These are phyloP conservation scores for Tenebrio molitor DNA, from an alignment of 1,140 invertebrate species.

Conservation along the genomic window DNA sequence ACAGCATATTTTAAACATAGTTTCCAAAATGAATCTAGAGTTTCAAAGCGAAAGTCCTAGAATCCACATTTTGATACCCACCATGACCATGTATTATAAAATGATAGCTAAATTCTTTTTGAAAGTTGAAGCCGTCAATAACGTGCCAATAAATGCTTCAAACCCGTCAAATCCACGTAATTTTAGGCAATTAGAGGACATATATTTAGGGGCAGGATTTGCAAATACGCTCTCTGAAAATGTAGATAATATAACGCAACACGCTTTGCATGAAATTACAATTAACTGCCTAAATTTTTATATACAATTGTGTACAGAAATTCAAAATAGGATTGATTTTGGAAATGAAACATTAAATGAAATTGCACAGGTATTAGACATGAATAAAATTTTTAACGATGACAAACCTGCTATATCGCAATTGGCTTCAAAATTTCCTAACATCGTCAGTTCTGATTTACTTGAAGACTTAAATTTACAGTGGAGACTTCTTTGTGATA, in stretches of 20 bases:
- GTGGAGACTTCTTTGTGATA: too few relatives aligned
- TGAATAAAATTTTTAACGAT: too few relatives aligned
- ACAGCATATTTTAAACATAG: not conserved
- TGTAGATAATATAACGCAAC: not conserved
- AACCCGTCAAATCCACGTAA: not conserved
- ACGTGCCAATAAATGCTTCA: not conserved
- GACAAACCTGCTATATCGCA: too few relatives aligned
- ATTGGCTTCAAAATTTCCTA: too few relatives aligned
- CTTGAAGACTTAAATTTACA: too few relatives aligned
- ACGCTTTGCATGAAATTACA: not conserved
- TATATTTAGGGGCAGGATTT: too few relatives aligned
- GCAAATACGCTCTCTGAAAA: too few relatives aligned
- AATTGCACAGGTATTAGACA: not conserved
- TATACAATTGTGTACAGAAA: not conserved
- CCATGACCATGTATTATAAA: not conserved
- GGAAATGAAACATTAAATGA: not conserved
- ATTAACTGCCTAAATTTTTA: not conserved
- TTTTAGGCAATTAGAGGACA: not conserved
- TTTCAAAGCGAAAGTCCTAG: conserved; percentile 21
- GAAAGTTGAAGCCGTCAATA: not conserved
- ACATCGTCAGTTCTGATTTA: too few relatives aligned
- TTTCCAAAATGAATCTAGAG: conserved; percentile 3
- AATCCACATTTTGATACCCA: not conserved
- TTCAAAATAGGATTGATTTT: not conserved
- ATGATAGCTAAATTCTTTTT: not conserved